Base-by-base conservation (phyloP, 2,888 invertebrate species). In the Drosophila atripex region DNA sequence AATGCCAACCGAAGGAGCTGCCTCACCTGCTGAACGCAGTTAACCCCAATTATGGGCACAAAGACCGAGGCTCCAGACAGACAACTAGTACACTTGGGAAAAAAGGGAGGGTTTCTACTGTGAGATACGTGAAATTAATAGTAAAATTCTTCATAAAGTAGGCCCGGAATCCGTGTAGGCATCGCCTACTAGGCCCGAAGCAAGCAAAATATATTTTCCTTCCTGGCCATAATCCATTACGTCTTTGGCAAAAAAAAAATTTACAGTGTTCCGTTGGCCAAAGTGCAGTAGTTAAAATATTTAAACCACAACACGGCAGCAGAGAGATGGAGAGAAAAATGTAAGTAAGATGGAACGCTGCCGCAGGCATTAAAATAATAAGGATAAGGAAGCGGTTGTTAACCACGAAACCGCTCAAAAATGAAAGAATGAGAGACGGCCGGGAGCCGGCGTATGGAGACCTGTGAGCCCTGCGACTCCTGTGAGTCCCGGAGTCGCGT, bases 361-460 rank as follows among this genome's bases (percentile, higher is more conserved):
- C 89, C 88, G 85, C 80, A 77, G 80, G 88, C 87, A 83, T 85
- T 79, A 85, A 89, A 89, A 89, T 88, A 88, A 88, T 89, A 88
- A 89, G 88, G 80, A 89, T 80, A 88, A 84, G 89, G 88, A 86
- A 86, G 80, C 85, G 84, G 78, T 85, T 85, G 84, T 85, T 85
- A 88, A 88, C 86, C 80, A 85, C 85, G 86, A 78, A 86, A 83
- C 79, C 74, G 84, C 76, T 86, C 86, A 82, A 77, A 70, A 87
- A 58, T 64, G 64, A 71, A 64, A 56, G 78, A 80, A 78, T 78
- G 78, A 75, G 72, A 71, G 70, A n/a, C 75, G 30, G 18, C 12
- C 35, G 4, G 46, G 54, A 59, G 41, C 23, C 11, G 46, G 50
- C 54, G 47, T 32, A 8, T 9, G 35, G 32, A 45, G 54, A 16